These are phyloP conservation scores for Bicyclus anynana DNA, from an alignment of 1,140 invertebrate species.

Conservation along the genomic window DNA sequence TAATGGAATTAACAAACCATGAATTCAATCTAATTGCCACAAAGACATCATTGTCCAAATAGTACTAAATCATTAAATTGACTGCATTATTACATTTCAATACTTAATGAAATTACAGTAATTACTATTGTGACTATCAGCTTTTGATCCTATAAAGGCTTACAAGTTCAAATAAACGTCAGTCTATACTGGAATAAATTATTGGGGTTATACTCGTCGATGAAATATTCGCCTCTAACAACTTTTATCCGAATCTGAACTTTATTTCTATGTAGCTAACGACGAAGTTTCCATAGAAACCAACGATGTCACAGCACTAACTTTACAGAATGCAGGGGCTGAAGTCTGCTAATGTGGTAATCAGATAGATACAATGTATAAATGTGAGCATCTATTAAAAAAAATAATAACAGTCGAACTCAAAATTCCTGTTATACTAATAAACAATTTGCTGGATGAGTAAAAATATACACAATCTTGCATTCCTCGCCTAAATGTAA, in stretches of 20 bases:
- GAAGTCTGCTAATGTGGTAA: too few relatives aligned
- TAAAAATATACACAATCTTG: neutral
- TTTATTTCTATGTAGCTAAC: too few relatives aligned
- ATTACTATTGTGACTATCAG: neutral
- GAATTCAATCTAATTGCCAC: conserved; percentile 13
- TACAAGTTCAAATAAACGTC: too few relatives aligned
- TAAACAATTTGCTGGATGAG: neutral
- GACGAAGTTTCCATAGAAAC: too few relatives aligned
- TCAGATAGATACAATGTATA: too few relatives aligned
- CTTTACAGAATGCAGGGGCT: too few relatives aligned
- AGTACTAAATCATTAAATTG: neutral
- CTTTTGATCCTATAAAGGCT: neutral
- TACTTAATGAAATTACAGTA: conserved; percentile 1
- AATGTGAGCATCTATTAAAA: too few relatives aligned
- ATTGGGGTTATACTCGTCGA: too few relatives aligned
- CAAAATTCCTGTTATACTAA: neutral
- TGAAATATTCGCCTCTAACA: too few relatives aligned
- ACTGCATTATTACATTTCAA: neutral
- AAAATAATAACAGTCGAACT: neutral
- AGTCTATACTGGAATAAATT: too few relatives aligned
- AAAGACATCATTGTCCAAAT: conserved; percentile 7
- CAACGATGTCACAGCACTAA: too few relatives aligned
- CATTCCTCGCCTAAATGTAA: neutral
- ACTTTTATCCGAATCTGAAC: too few relatives aligned
- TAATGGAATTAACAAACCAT: conserved; percentile 7